A percentile compares a stretch with the other conserved stretches of the same genome.
Evolutionary conservation across 2,797 vertebrate species (phyloP).

Genomic region (Enteromius viviparus): DNA sequence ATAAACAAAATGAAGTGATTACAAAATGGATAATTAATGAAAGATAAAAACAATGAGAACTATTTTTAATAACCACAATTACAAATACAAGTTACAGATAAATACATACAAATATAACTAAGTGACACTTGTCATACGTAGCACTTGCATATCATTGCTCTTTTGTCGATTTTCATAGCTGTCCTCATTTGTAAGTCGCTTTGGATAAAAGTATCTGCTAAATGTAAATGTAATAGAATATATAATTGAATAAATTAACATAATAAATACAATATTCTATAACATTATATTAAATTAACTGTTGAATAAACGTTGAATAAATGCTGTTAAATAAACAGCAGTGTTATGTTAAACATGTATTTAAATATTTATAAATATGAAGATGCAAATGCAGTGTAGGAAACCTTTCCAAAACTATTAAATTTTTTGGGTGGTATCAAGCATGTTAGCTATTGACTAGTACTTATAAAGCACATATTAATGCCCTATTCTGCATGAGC

Average conservation of each 20-base stretch:
- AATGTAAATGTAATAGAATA: not conserved
- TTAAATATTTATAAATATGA: not conserved
- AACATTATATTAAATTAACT: not conserved
- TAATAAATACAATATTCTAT: too few species aligned
- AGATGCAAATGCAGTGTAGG: not conserved
- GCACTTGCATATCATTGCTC: not conserved
- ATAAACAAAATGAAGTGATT: not conserved
- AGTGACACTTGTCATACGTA: not conserved
- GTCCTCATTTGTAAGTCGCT: not conserved
- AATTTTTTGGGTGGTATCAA: not conserved
- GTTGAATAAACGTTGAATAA: too few species aligned
- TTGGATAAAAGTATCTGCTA: not conserved
- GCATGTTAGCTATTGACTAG: not conserved
- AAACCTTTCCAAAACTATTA: not conserved
- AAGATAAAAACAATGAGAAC: not conserved
- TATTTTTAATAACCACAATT: not conserved
- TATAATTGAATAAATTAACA: not conserved
- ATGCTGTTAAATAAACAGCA: not conserved
- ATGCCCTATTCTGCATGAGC: not conserved
- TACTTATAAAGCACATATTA: not conserved
- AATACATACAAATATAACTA: not conserved
- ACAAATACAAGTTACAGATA: not conserved
- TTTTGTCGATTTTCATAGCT: not conserved
- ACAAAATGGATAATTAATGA: not conserved
- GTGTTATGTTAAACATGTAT: not conserved